Evolutionary conservation across 2,797 vertebrate genomes (phyloP), one percentile per base, ranked within the genome.

Genomic region (Notolabrus celidotus): DNA sequence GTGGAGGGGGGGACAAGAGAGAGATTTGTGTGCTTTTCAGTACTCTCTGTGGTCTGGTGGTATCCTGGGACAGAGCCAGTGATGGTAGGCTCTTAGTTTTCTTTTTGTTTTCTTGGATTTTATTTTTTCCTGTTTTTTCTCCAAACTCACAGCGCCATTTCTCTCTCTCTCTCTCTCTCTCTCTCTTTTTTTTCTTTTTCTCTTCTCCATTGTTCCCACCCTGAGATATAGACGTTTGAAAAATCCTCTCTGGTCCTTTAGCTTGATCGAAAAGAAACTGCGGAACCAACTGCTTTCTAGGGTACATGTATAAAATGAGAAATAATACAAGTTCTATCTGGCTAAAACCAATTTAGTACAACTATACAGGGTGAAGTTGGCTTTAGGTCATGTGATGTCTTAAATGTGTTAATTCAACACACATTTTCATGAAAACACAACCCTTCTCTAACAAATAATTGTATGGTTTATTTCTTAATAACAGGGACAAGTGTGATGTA

Each of bases 61-160:
- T 82, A 70, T 85, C 82, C 80, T 73, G 76, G 80, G 86, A 90
- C 82, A 71, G 85, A 83, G 79, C 79, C 39, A 8, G 63, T 78
- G 72, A 86, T 79, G 67, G 55, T 53, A 9, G 50, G 29, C 61
- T 60, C 79, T 77, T 71, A 76, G 54, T 75, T 81, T 72, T 68
- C 57, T 54, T 61, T 51, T 66, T 79, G 82, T 65, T 71, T 56
- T 69, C 74, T 36, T 2, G 1, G 73, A 82, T 79, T 77, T 81
- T 65, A 57, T 79, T 66, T 83, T 82, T 85, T 56, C 38, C 64
- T 69, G 61, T 56, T 42, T 70, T 85, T 85, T 78, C 55, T 65
- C 66, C 45, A 84, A 83, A 86, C 77, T 59, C 27, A 70, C 57
- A 27, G 55, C 54, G 61, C 14, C 34, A 31, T 79, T 64, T 61